Conservation (phyloP, 2,113 vertebrate genomes). For the Piaya cayana region DNA sequence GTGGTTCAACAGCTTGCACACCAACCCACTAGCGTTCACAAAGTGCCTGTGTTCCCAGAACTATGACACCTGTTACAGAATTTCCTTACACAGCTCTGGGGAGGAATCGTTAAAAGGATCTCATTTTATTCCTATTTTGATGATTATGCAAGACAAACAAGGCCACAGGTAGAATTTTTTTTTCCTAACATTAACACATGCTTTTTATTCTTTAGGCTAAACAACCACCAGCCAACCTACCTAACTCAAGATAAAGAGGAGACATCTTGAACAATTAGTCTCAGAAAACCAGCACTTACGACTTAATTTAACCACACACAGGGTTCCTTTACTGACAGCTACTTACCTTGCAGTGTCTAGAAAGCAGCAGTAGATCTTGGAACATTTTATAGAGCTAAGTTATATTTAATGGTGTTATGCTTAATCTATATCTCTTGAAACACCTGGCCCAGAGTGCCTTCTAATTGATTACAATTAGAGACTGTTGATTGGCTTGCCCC, state of each 20-base stretch:
- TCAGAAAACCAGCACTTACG: neutral
- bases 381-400: accelerated
- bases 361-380: neutral
- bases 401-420: accelerated
- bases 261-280: neutral
- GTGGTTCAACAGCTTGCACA: accelerated
- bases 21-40: neutral
- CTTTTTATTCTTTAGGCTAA: neutral
- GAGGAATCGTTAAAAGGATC: neutral
- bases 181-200: accelerated
- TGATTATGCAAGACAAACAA: neutral
- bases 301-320: neutral
- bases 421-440: neutral
- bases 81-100: neutral
- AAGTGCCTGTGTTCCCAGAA: neutral
- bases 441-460: neutral
- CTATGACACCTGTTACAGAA: neutral
- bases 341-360: neutral
- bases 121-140: neutral
- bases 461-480: neutral
- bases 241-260: neutral
- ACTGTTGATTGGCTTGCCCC: neutral
- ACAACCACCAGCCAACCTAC: neutral
- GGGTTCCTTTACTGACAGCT: neutral
- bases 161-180: neutral